phyloP scores from a whole-genome alignment of 1,140 invertebrate species.

The Radopholus similis region DNA sequence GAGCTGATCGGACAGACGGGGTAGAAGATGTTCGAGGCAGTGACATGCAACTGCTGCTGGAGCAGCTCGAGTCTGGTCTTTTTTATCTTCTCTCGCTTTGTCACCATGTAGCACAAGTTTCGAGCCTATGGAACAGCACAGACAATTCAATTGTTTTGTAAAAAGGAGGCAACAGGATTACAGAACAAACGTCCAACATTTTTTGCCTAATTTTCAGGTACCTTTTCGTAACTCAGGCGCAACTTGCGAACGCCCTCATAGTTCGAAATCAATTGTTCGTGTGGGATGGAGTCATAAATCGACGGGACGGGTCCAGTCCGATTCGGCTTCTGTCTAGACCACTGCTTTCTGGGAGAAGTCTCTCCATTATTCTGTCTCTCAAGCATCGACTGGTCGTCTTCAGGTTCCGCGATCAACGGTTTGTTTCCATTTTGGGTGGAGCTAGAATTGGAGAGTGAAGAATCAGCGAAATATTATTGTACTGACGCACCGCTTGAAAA shows the following conservation, averaged over 20 bases:
- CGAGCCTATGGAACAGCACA: constrained; percentile 25
- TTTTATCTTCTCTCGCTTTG: constrained; percentile 38
- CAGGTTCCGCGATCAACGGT: constrained; percentile 17
- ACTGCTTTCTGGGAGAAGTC: not conserved
- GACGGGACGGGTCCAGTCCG: not conserved
- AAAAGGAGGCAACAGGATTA: not conserved
- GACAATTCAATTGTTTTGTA: constrained; percentile 9
- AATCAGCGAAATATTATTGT: not conserved
- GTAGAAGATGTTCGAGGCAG: constrained; percentile 12
- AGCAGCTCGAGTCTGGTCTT: constrained; percentile 6
- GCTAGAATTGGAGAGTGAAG: not conserved
- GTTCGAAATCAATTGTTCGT: not conserved
- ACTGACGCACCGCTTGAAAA: constrained; percentile 26
- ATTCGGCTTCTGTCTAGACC: not conserved
- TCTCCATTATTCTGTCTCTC: not conserved
- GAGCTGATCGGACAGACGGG: too few species aligned
- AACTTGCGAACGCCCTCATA: not conserved
- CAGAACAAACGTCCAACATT: not conserved
- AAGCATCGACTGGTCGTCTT: constrained; percentile 11
- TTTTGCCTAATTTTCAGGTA: not conserved
- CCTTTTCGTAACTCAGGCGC: constrained; percentile 9
- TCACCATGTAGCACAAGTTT: constrained; percentile 39
- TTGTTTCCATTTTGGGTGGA: not conserved
- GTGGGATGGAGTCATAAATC: not conserved
- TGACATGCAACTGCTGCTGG: constrained; percentile 21